A percentile compares a stretch with the other conserved stretches of the same genome.
These are phyloP conservation scores for Epizoanthus stellaris DNA, from an alignment of 92 coral and sea anemone genomes.

Conservation along the genomic window DNA sequence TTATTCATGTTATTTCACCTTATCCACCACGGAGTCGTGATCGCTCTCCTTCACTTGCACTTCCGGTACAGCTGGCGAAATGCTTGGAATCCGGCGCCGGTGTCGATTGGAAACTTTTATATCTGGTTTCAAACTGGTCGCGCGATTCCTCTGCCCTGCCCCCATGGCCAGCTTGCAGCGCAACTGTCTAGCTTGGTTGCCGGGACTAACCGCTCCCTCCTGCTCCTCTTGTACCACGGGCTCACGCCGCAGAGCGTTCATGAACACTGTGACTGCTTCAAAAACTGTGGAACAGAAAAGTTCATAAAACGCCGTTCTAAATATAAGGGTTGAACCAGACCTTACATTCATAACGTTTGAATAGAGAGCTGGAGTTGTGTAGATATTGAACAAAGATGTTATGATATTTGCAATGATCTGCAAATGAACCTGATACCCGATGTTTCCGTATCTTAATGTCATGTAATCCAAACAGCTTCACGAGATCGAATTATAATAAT, in stretches of 20 bases:
- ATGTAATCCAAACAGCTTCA: too few species aligned
- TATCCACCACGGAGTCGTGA: conserved; percentile 94
- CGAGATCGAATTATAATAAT: too few species aligned
- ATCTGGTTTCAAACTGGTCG: background rate
- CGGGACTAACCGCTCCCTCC: background rate
- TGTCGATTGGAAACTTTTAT: background rate
- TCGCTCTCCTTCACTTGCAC: conserved; percentile 74
- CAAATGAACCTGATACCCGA: too few species aligned
- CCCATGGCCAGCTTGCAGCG: conserved; percentile 25
- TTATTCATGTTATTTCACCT: conserved; percentile 45
- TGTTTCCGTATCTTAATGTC: too few species aligned
- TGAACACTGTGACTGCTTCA: conserved; percentile 5
- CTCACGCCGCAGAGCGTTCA: conserved; percentile 24
- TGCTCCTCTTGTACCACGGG: background rate
- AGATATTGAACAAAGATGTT: too few species aligned
- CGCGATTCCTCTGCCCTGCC: background rate
- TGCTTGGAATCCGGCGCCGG: conserved; percentile 24
- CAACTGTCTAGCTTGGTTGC: background rate
- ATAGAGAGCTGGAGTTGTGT: too few species aligned
- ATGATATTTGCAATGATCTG: too few species aligned
- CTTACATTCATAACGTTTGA: too few species aligned
- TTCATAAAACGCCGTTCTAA: too few species aligned
- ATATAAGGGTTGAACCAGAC: too few species aligned
- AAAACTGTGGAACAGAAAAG: background rate
- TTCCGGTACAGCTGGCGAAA: conserved; percentile 31